Conservation (phyloP, 2,888 invertebrate species). For the Priocnemis perturbator region DNA sequence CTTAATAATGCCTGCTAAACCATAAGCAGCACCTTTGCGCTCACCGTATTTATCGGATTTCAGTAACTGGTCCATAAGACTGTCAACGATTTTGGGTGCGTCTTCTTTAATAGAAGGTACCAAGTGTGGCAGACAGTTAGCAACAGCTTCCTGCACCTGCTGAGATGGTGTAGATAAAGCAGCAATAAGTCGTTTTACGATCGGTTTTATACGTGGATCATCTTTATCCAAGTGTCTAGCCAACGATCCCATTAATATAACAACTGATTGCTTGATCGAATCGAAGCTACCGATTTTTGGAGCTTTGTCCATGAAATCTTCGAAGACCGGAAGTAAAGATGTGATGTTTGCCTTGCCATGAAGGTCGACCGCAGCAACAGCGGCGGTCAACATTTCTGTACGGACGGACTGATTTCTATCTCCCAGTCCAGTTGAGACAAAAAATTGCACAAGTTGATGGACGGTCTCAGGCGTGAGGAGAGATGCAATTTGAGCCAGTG, state of each 20-base stretch:
- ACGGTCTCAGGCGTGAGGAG: conserved; percentile 83
- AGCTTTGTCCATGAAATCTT: conserved; percentile 93
- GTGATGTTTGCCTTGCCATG: conserved; percentile 88
- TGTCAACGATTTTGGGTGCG: conserved; percentile 90
- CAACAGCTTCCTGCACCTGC: conserved; percentile 98
- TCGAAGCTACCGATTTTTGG: conserved; percentile 94
- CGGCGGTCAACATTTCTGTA: conserved; percentile 94
- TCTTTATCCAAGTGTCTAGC: conserved; percentile 96
- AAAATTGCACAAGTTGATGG: conserved; percentile 84
- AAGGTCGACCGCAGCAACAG: conserved; percentile 92
- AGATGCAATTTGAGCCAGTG: conserved; percentile 87
- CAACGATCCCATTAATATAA: conserved; percentile 97
- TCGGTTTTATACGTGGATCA: conserved; percentile 94
- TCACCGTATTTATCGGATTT: conserved; percentile 96
- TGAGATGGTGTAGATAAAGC: conserved; percentile 98
- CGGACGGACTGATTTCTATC: conserved; percentile 90
- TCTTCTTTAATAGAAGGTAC: conserved; percentile 95
- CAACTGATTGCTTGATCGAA: conserved; percentile 95
- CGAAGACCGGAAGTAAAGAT: conserved; percentile 92
- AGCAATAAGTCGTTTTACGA: conserved; percentile 91
- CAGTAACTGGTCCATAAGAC: conserved; percentile 89
- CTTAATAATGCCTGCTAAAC: conserved; percentile 96
- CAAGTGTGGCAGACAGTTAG: conserved; percentile 95
- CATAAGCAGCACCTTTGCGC: conserved; percentile 96
- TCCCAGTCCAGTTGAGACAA: conserved; percentile 90